phyloP scores from a whole-genome alignment of 2,888 invertebrate species.

The Drosophila kambysellisi region DNA sequence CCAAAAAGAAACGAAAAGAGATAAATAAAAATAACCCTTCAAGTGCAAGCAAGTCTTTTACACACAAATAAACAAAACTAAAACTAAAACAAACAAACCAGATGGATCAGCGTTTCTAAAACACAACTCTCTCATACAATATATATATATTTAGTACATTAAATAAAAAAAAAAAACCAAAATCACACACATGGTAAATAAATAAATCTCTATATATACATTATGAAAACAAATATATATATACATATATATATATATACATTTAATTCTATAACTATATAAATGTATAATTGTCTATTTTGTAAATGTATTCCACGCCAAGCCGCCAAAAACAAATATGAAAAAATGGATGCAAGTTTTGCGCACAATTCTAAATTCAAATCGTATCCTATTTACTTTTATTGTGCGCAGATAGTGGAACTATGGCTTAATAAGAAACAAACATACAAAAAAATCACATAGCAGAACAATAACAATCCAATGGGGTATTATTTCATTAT shows the following conservation, averaged over 20 bases:
- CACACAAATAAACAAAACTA: conserved; percentile 43
- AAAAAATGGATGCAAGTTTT: conserved; percentile 14
- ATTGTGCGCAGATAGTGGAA: conserved; percentile 4
- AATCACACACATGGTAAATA: conserved; percentile 35
- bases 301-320: conserved; percentile 58
- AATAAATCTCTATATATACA: conserved; percentile 57
- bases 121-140: conserved; percentile 57
- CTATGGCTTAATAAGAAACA: conserved; percentile 10
- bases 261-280: conserved; percentile 30
- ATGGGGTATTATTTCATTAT: conserved; percentile 5
- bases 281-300: conserved; percentile 61
- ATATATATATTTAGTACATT: conserved; percentile 29
- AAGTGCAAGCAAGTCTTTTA: conserved; percentile 59
- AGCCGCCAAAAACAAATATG: conserved; percentile 7
- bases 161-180: conserved; percentile 9
- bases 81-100: conserved; percentile 19
- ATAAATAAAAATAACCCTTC: conserved; percentile 37
- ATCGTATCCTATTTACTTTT: conserved; percentile 1
- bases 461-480: conserved; percentile 1
- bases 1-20: conserved; percentile 42
- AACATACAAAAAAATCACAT: conserved; percentile 1
- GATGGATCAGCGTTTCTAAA: conserved; percentile 71
- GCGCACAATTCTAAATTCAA: conserved; percentile 8
- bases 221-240: conserved; percentile 34
- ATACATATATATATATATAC: conserved; percentile 23